Evolutionary conservation across 2,888 invertebrate species (phyloP), one percentile per base, ranked within the genome.

Genomic region (Eupsilia transversa): DNA sequence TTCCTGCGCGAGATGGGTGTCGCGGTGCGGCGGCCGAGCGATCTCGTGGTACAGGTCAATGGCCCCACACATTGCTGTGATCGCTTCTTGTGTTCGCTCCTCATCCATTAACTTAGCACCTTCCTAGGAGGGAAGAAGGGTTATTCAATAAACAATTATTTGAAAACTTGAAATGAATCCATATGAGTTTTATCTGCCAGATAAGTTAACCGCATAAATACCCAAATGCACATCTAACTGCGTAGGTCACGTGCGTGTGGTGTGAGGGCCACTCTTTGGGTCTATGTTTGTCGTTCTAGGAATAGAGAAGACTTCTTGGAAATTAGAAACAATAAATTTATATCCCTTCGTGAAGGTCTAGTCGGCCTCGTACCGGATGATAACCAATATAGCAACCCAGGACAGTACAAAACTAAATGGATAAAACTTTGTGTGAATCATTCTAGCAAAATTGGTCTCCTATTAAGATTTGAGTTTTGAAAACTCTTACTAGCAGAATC

Each of bases 1-100:
- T 88, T 98, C 98, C 92, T 98, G 98, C 0, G 97, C 98, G 43
- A 97, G 92, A 65, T 98, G 97, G 0, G 98, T 97, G 75, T 97
- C 97, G 60, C 97, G 96, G 83, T 98, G 97, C 0, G 98, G 98
- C 0, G 97, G 95, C 0, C 94, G 93, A 0, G 97, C 98, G 38
- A 97, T 93, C 72, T 96, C 96, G 87, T 97, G 97, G 93, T 97
- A 98, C 66, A 92, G 88, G 85, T 97, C 97, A 10, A 98, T 94
- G 0, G 97, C 97, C 30, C 94, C 92, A 71, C 96, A 95, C 38
- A 98, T 94, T 0, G 95, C 89, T 4, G 92, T 89, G 23, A 97
- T 96, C 0, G 98, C 98, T 74, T 97, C 96, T 23, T 92, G 89
- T 0, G 95, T 90, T 20, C 96, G 92, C 82, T 97, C 97, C 0